phyloP scores from a whole-genome alignment of 2,888 invertebrate genomes.

The Eupeodes luniger region DNA sequence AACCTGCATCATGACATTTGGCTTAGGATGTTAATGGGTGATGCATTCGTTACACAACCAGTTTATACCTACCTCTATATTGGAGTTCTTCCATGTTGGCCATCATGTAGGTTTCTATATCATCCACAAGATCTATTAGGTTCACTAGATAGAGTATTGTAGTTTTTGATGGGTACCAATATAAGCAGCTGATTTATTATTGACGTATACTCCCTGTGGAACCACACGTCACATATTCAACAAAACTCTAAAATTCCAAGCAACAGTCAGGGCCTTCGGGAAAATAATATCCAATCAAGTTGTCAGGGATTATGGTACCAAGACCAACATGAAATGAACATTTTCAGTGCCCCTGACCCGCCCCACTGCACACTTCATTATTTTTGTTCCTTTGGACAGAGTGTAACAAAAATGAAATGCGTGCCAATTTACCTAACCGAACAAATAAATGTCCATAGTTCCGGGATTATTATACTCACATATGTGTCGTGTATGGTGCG shows the following conservation, averaged over 20 bases:
- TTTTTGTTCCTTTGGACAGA: slow-evolving; percentile 3
- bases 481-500: background rate
- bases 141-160: slow-evolving; percentile 53
- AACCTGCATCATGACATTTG: slow-evolving; percentile 58
- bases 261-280: background rate
- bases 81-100: slow-evolving; percentile 13
- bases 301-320: slow-evolving; percentile 31
- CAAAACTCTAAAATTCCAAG: slow-evolving; percentile 44
- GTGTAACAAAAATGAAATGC: slow-evolving; percentile 44
- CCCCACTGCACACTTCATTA: background rate
- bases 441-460: slow-evolving; percentile 58
- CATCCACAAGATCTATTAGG: slow-evolving; percentile 42
- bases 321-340: background rate
- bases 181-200: slow-evolving; percentile 57
- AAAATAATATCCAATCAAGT: slow-evolving; percentile 65
- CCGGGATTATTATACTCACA: slow-evolving; percentile 27
- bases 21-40: slow-evolving; percentile 63
- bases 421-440: slow-evolving; percentile 40
- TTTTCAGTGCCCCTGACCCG: background rate
- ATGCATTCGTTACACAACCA: slow-evolving; percentile 9
- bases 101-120: slow-evolving; percentile 7
- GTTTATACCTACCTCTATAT: background rate
- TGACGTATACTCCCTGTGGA: slow-evolving; percentile 12
- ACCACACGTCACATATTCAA: background rate
- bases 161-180: slow-evolving; percentile 3